Evolutionary conservation across 2,113 vertebrate genomes (phyloP).

Genomic region (Ia io): DNA sequence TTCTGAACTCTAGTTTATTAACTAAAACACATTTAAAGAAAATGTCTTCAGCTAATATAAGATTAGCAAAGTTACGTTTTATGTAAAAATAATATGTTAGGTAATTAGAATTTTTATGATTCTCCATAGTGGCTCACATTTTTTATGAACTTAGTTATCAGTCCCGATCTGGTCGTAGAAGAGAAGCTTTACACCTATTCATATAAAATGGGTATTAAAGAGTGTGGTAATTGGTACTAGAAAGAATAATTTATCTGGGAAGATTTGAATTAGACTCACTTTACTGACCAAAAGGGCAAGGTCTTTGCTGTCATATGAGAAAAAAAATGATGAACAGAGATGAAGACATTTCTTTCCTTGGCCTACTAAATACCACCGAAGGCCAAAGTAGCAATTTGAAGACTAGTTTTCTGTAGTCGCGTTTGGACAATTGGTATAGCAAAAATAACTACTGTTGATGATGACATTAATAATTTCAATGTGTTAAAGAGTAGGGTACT

Average conservation of each 20-base stretch:
- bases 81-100: neutral
- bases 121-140: neutral
- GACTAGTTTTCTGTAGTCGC: neutral
- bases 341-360: neutral
- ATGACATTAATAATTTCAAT: neutral
- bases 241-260: neutral
- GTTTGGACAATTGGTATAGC: neutral
- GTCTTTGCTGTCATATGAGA: neutral
- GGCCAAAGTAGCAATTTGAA: neutral
- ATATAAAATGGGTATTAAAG: neutral
- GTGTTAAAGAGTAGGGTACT: neutral
- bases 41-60: neutral
- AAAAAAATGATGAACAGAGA: neutral
- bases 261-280: neutral
- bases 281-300: neutral
- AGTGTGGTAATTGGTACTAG: neutral
- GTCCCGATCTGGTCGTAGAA: neutral
- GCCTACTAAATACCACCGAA: too few species aligned
- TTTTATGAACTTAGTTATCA: neutral
- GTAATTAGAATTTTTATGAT: neutral
- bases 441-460: neutral
- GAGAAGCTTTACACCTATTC: neutral
- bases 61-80: slow-evolving; percentile 3
- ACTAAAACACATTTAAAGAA: neutral
- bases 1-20: neutral